A percentile compares a stretch with the other conserved stretches of the same genome.
These are phyloP conservation scores for Lumbricus terrestris DNA, from an alignment of 2,888 invertebrate species.

Conservation along the genomic window DNA sequence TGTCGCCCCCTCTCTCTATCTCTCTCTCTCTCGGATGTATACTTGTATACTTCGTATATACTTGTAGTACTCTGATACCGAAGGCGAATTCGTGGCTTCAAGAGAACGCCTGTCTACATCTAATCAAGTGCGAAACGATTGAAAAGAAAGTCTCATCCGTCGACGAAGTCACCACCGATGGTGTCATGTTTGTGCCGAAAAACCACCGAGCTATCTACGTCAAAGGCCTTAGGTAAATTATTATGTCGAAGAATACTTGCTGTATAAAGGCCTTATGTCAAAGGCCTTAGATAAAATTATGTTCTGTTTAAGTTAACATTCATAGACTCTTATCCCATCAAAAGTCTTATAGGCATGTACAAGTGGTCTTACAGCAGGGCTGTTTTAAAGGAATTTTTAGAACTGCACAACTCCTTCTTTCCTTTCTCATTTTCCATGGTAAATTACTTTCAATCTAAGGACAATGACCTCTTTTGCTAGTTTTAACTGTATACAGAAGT, in stretches of 20 bases:
- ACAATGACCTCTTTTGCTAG: too few relatives aligned
- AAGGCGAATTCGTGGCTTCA: slow-evolving; percentile 41
- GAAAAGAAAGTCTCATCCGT: slow-evolving; percentile 38
- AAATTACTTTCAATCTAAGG: too few relatives aligned
- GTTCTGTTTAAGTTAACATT: not conserved
- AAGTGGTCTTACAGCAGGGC: too few relatives aligned
- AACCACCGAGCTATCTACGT: slow-evolving; percentile 39
- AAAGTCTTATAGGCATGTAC: too few relatives aligned
- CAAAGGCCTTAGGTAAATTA: slow-evolving; percentile 41
- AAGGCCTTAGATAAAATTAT: slow-evolving; percentile 31
- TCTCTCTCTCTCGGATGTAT: not conserved
- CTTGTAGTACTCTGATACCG: slow-evolving; percentile 39
- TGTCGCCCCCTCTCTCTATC: not conserved
- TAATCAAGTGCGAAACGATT: slow-evolving; percentile 42
- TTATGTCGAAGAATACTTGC: not conserved
- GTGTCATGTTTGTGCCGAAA: slow-evolving; percentile 38
- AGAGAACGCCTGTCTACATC: slow-evolving; percentile 33
- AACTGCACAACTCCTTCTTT: too few relatives aligned
- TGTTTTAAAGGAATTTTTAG: too few relatives aligned
- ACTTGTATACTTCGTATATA: too few relatives aligned
- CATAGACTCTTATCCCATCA: not conserved
- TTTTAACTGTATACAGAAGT: too few relatives aligned
- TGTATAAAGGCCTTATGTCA: not conserved
- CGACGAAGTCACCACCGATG: slow-evolving; percentile 35
- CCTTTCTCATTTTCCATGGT: too few relatives aligned